These are phyloP conservation scores for Hirtodrosophila histrioides DNA, from an alignment of 2,888 invertebrate genomes.

Conservation along the genomic window DNA sequence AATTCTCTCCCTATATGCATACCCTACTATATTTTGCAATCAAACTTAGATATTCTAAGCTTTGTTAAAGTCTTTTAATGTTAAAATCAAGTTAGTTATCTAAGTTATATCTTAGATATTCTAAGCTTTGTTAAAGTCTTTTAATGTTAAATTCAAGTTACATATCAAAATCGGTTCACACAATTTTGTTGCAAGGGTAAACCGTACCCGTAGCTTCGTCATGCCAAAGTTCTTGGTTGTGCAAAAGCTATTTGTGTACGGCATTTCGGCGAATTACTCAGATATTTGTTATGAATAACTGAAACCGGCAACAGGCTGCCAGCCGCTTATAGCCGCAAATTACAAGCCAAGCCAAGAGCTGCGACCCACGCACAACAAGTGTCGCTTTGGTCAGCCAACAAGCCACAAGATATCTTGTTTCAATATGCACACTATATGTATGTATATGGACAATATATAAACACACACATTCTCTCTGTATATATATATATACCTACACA, in stretches of 20 bases:
- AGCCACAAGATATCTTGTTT: constrained; percentile 54
- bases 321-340: constrained; percentile 11
- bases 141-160: too few species aligned
- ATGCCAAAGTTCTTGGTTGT: too few species aligned
- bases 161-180: too few species aligned
- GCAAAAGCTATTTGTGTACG: background rate
- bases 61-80: too few species aligned
- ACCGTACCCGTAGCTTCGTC: too few species aligned
- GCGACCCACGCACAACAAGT: constrained; percentile 67
- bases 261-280: constrained; percentile 17
- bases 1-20: too few species aligned
- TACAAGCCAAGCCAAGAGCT: constrained; percentile 8
- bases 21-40: too few species aligned
- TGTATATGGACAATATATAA: background rate
- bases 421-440: constrained; percentile 18
- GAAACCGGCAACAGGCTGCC: constrained; percentile 13
- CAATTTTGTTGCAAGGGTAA: too few species aligned
- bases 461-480: background rate
- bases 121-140: too few species aligned
- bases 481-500: background rate
- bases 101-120: too few species aligned
- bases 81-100: too few species aligned
- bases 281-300: constrained; percentile 18
- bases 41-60: too few species aligned
- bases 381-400: constrained; percentile 55